Evolutionary conservation across 2,113 vertebrate genomes (phyloP).

Genomic region (Tylochromis polylepis): DNA sequence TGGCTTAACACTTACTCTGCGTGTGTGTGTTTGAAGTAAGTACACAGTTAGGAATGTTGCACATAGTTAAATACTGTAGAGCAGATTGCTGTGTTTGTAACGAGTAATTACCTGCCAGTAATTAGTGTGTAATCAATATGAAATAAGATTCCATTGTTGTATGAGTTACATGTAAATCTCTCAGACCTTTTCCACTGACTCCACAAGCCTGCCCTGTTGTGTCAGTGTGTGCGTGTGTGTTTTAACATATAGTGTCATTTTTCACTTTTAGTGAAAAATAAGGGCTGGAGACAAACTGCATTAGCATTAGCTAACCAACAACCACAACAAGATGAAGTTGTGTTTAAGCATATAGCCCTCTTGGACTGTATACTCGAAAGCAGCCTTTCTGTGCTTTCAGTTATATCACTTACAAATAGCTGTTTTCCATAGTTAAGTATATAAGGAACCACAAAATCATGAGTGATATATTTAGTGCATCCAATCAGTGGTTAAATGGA

Average conservation of each 20-base stretch:
- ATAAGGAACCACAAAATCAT: background rate
- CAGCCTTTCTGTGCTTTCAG: background rate
- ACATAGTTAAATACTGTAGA: slow-evolving; percentile 21
- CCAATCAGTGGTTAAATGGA: background rate
- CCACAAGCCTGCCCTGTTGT: background rate
- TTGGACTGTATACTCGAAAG: background rate
- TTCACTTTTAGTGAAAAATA: background rate
- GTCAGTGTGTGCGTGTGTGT: background rate
- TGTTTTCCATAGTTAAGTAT: background rate
- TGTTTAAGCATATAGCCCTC: background rate
- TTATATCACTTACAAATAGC: background rate
- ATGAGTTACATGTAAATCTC: background rate
- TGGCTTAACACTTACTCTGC: background rate
- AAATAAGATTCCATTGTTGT: background rate
- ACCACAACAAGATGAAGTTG: background rate
- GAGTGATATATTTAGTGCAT: background rate
- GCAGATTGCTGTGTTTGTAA: background rate
- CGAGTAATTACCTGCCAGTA: slow-evolving; percentile 23
- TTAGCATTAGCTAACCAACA: background rate
- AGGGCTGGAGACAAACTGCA: background rate
- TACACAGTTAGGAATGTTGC: slow-evolving; percentile 41
- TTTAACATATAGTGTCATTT: background rate
- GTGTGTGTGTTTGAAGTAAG: slow-evolving; percentile 28
- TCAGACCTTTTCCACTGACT: background rate
- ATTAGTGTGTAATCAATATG: slow-evolving; percentile 33